Percentiles rank a stretch among this genome's conserved stretches.
phyloP scores from a whole-genome alignment of 2,888 invertebrate genomes.

The Neoscelio sp. region DNA sequence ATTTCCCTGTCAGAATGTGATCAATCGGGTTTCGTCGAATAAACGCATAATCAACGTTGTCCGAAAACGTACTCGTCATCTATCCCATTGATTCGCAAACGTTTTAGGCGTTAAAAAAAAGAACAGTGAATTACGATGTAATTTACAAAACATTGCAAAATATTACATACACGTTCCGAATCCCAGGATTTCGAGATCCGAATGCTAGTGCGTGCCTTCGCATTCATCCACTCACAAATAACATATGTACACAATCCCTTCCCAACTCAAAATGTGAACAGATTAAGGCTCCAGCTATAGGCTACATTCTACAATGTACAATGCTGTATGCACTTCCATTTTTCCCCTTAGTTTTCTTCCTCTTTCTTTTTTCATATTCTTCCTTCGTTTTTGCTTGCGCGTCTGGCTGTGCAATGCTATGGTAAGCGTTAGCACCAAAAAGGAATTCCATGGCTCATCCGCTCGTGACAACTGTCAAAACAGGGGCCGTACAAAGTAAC shows the following conservation, averaged over 20 bases:
- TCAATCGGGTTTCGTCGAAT: too few relatives aligned
- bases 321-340: conserved; percentile 80
- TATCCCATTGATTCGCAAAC: conserved; percentile 46
- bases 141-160: conserved; percentile 76
- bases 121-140: conserved; percentile 75
- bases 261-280: conserved; percentile 81
- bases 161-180: conserved; percentile 78
- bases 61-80: conserved; percentile 4
- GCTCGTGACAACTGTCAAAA: conserved; percentile 71
- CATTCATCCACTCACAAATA: conserved; percentile 81
- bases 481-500: too few relatives aligned
- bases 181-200: conserved; percentile 75
- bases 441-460: conserved; percentile 70
- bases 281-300: conserved; percentile 83
- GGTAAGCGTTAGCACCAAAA: conserved; percentile 82
- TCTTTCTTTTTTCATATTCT: conserved; percentile 61
- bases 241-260: conserved; percentile 82
- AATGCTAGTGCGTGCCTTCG: conserved; percentile 77
- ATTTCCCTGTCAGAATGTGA: too few relatives aligned
- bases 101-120: conserved; percentile 58
- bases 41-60: conserved; percentile 55
- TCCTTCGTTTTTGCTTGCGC: conserved; percentile 66
- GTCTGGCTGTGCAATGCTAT: conserved; percentile 83
- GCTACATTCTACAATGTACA: conserved; percentile 83
- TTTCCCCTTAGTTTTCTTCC: conserved; percentile 65